Conservation (phyloP, 2,888 invertebrate genomes). For the Trichopoda pennipes region DNA sequence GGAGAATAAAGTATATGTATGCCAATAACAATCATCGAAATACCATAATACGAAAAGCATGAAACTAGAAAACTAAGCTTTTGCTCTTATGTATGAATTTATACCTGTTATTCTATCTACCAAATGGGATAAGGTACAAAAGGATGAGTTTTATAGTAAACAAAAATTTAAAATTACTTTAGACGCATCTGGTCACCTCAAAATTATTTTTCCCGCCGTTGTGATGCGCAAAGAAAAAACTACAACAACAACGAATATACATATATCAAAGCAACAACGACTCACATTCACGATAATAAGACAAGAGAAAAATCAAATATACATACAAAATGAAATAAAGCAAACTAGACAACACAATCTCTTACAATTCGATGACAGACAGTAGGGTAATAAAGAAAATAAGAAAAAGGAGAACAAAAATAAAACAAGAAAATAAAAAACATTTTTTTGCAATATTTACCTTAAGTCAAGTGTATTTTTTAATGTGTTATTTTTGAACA, state of each 20-base stretch:
- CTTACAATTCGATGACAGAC: slow-evolving; percentile 61
- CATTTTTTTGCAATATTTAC: slow-evolving; percentile 51
- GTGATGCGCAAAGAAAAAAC: slow-evolving; percentile 70
- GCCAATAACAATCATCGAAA: no score
- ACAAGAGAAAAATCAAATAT: slow-evolving; percentile 53
- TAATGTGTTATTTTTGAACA: not conserved
- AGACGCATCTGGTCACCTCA: slow-evolving; percentile 66
- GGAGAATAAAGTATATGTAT: no score
- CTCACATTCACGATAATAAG: slow-evolving; percentile 67
- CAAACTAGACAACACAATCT: slow-evolving; percentile 48
- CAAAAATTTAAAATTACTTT: not conserved
- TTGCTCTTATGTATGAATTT: no score
- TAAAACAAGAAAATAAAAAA: slow-evolving; percentile 41
- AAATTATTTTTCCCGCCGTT: slow-evolving; percentile 74
- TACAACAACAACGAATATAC: slow-evolving; percentile 57
- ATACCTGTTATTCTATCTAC: no score
- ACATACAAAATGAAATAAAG: slow-evolving; percentile 61
- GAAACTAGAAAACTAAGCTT: no score
- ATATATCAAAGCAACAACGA: slow-evolving; percentile 66
- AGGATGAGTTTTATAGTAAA: not conserved
- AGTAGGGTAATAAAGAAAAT: slow-evolving; percentile 62
- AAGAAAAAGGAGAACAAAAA: slow-evolving; percentile 26
- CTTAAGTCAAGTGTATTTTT: slow-evolving; percentile 53
- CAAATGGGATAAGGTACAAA: no score
- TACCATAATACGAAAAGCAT: no score